phyloP scores from a whole-genome alignment of 2,113 vertebrate species.

The Mustela lutreola region DNA sequence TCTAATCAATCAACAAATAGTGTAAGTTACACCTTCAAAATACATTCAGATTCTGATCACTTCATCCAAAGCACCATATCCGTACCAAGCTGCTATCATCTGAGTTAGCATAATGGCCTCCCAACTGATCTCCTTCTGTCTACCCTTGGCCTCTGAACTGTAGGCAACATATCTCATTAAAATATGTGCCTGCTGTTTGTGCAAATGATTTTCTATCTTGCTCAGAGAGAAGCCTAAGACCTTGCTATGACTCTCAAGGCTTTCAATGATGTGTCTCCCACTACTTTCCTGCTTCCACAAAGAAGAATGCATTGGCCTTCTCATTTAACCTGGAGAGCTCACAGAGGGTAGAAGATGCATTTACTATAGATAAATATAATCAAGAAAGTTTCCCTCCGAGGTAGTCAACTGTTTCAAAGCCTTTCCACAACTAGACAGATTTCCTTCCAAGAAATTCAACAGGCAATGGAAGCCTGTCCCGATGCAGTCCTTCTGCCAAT shows the following conservation, averaged over 20 bases:
- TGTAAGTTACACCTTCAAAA: background rate
- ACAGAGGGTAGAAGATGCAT: slow-evolving; percentile 27
- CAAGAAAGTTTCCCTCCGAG: background rate
- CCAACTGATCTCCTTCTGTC: background rate
- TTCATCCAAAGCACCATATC: background rate
- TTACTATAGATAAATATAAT: background rate
- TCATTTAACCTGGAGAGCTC: background rate
- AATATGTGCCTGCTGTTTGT: background rate
- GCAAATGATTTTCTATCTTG: background rate
- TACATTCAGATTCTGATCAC: background rate
- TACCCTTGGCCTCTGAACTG: background rate
- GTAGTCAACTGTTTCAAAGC: background rate
- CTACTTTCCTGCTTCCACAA: background rate
- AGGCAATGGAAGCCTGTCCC: background rate
- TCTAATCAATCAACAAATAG: background rate
- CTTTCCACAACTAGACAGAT: background rate
- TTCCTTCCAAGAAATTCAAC: slow-evolving; percentile 7
- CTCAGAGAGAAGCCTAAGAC: background rate
- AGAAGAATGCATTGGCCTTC: background rate
- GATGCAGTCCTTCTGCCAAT: background rate
- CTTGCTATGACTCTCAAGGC: background rate
- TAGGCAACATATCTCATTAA: background rate
- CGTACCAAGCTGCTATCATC: background rate
- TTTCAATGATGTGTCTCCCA: background rate
- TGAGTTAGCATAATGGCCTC: background rate